Evolutionary conservation across 2,113 vertebrate species (phyloP), one percentile per base, ranked within the genome.

Genomic region (Scatophagus argus): DNA sequence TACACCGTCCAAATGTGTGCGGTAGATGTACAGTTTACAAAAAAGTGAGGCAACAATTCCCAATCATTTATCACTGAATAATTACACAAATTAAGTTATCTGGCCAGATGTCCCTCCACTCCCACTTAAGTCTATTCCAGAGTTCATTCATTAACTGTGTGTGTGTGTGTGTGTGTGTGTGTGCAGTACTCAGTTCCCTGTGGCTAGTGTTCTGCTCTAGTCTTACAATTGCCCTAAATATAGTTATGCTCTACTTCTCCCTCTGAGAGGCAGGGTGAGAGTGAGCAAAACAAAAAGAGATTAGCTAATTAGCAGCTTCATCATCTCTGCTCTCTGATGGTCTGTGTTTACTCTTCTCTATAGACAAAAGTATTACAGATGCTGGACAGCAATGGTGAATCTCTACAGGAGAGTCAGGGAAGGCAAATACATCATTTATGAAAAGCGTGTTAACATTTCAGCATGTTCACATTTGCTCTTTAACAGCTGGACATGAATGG

Each of bases 151-250:
- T 61, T 44, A 27, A 25, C 29, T n/a, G 1, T 14, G 54, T 62
- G 34, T 59, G 32, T 31, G 52, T 29, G 43, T 13, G 34, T 56
- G 54, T 14, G 54, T 62, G 34, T 59, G 32, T 31, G 52, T 29
- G 43, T 13, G 34, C 49, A 46, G 34, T 58, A 67, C 72, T 81
- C 71, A 61, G 36, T 23, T 64, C 55, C 70, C 72, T 32, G 21
- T 14, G 2, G 62, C 68, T 19, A 56, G 39, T 1, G 6, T 51
- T 43, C 69, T 72, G 32, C 44, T 58, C 8, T 1, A 12, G 49
- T 75, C 63, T 70, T 64, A 63, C 74, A 67, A 65, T 64, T 56
- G 44, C 17, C 56, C 66, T 59, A 60, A 80, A 77, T 73, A 73
- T 58, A 77, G 61, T 64, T 25, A 34, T 52, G 52, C 74, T 74